These are phyloP conservation scores for Drosophila ercepeae DNA, from an alignment of 1,140 invertebrate genomes.

Conservation along the genomic window DNA sequence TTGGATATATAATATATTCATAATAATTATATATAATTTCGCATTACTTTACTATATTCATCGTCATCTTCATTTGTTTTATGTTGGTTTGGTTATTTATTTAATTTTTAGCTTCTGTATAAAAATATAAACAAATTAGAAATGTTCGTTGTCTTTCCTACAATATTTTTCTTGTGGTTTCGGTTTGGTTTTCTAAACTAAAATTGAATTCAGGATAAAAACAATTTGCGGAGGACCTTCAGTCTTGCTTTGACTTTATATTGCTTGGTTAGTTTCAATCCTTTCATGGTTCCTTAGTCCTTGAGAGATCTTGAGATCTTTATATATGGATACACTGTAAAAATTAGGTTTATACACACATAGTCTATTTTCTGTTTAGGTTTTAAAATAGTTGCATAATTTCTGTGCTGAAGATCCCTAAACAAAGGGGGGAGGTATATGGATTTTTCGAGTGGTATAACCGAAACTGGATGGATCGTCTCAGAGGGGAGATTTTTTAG, in stretches of 20 bases:
- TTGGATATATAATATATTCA: conserved; percentile 28
- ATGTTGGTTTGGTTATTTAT: not conserved
- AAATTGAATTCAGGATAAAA: conserved; percentile 41
- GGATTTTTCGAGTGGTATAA: conserved; percentile 14
- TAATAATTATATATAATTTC: conserved; percentile 47
- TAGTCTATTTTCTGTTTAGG: conserved; percentile 55
- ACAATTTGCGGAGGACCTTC: conserved; percentile 78
- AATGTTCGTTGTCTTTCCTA: conserved; percentile 73
- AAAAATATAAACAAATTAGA: conserved; percentile 80
- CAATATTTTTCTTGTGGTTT: conserved; percentile 41
- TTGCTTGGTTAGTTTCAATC: conserved; percentile 64
- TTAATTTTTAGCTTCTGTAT: conserved; percentile 48
- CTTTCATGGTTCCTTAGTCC: conserved; percentile 41
- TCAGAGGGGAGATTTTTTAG: conserved; percentile 7
- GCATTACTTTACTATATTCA: conserved; percentile 29
- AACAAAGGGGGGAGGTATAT: conserved; percentile 38
- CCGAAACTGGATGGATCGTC: conserved; percentile 43
- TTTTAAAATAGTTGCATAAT: conserved; percentile 19
- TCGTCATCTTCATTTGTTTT: not conserved
- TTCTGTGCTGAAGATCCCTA: conserved; percentile 72
- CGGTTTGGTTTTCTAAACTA: conserved; percentile 46
- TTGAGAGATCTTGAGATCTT: conserved; percentile 53
- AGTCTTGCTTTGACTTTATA: conserved; percentile 69
- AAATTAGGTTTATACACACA: conserved; percentile 32
- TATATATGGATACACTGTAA: conserved; percentile 25